phyloP scores from a whole-genome alignment of 1,140 invertebrate genomes.

The Protaetia brevitarsis region DNA sequence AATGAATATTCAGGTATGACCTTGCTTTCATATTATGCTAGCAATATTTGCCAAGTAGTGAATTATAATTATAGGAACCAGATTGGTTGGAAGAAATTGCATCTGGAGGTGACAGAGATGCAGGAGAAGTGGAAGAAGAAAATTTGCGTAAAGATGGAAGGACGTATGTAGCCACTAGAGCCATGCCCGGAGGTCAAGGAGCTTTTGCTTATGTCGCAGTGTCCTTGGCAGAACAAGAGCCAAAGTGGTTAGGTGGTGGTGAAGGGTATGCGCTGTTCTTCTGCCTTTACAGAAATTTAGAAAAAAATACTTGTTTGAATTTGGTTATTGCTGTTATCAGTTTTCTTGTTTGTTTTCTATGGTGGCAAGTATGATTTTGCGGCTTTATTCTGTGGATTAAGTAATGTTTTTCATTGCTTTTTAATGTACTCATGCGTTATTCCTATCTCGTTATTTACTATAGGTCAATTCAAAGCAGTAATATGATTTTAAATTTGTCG shows the following conservation, averaged over 20 bases:
- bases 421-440: no score
- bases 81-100: conserved; percentile 36
- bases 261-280: conserved; percentile 34
- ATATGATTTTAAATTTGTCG: no score
- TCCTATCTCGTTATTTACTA: no score
- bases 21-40: not conserved
- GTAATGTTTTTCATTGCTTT: no score
- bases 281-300: no score
- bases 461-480: no score
- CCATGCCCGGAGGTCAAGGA: conserved; percentile 46
- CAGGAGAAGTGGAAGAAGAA: conserved; percentile 33
- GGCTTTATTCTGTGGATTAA: no score
- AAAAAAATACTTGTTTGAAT: no score
- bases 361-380: no score
- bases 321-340: no score
- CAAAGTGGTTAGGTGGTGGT: conserved; percentile 41
- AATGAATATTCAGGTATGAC: conserved; percentile 6
- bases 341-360: no score
- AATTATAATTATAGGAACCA: conserved; percentile 31
- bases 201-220: conserved; percentile 48
- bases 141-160: conserved; percentile 37
- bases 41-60: not conserved
- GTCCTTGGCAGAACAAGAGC: conserved; percentile 37
- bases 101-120: conserved; percentile 24
- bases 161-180: conserved; percentile 48